These are phyloP conservation scores for Agonum fuliginosum DNA, from an alignment of 2,888 invertebrate genomes.

Conservation along the genomic window DNA sequence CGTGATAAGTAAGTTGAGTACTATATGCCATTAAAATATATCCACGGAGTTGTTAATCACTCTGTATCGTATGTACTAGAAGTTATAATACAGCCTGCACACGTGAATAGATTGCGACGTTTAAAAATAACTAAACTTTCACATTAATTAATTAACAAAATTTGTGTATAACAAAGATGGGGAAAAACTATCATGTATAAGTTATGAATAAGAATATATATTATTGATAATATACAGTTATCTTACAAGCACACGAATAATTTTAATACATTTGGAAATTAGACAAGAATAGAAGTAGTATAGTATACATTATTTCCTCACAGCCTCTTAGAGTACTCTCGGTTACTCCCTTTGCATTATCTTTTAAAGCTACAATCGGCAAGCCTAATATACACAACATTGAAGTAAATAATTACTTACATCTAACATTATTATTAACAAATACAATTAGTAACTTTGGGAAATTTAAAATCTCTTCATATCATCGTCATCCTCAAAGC, in stretches of 20 bases:
- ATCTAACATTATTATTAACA: too few relatives aligned
- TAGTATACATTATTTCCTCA: conserved; percentile 51
- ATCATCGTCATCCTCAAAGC: conserved; percentile 18
- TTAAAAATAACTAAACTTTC: too few relatives aligned
- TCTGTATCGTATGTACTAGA: too few relatives aligned
- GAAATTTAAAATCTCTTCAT: conserved; percentile 33
- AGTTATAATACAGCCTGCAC: too few relatives aligned
- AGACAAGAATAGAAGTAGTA: conserved; percentile 38
- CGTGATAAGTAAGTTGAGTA: too few relatives aligned
- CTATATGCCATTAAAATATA: too few relatives aligned
- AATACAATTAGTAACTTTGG: conserved; percentile 16
- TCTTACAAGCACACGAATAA: conserved; percentile 45
- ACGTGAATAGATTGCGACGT: too few relatives aligned
- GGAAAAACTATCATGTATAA: neutral
- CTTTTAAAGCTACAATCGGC: conserved; percentile 33
- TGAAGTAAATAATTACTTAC: conserved; percentile 1
- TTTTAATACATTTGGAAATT: conserved; percentile 44
- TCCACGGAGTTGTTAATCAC: too few relatives aligned
- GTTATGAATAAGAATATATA: conserved; percentile 42
- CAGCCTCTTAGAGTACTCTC: conserved; percentile 47
- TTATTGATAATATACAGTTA: conserved; percentile 47
- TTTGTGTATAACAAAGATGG: neutral
- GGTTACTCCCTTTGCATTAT: conserved; percentile 17
- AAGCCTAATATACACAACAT: conserved; percentile 36
- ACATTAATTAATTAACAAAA: too few relatives aligned